Conservation (phyloP, 2,888 invertebrate species). For the Rotaria magnacalcarata region DNA sequence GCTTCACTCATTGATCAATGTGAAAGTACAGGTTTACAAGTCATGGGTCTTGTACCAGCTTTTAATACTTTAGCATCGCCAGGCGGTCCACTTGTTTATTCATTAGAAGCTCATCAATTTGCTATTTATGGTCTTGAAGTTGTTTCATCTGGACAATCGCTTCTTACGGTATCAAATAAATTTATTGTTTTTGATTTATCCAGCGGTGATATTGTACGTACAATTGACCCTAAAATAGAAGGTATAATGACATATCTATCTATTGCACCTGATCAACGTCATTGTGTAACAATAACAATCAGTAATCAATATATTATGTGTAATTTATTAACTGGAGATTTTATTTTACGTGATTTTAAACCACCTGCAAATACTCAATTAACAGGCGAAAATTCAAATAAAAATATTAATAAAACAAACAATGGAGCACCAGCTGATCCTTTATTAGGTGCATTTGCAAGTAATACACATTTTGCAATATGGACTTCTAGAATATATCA, state of each 20-base stretch:
- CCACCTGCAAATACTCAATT: neutral
- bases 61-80: slow-evolving; percentile 95
- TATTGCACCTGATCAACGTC: slow-evolving; percentile 87
- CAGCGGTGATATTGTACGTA: slow-evolving; percentile 86
- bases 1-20: slow-evolving; percentile 82
- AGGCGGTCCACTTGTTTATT: slow-evolving; percentile 96
- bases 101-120: slow-evolving; percentile 93
- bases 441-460: neutral
- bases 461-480: neutral
- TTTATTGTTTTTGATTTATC: slow-evolving; percentile 94
- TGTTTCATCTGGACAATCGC: slow-evolving; percentile 52
- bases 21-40: slow-evolving; percentile 77
- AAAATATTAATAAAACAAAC: neutral
- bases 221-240: slow-evolving; percentile 65
- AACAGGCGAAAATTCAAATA: slow-evolving; percentile 51
- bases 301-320: slow-evolving; percentile 86
- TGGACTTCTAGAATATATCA: neutral
- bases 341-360: slow-evolving; percentile 52
- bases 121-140: slow-evolving; percentile 63
- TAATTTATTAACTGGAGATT: slow-evolving; percentile 88
- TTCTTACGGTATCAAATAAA: slow-evolving; percentile 89
- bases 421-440: neutral
- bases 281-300: slow-evolving; percentile 89
- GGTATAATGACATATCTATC: slow-evolving; percentile 91
- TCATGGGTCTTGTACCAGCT: slow-evolving; percentile 82